Evolutionary conservation across 2,888 invertebrate species (phyloP).

Genomic region (Pyrrhia umbra): DNA sequence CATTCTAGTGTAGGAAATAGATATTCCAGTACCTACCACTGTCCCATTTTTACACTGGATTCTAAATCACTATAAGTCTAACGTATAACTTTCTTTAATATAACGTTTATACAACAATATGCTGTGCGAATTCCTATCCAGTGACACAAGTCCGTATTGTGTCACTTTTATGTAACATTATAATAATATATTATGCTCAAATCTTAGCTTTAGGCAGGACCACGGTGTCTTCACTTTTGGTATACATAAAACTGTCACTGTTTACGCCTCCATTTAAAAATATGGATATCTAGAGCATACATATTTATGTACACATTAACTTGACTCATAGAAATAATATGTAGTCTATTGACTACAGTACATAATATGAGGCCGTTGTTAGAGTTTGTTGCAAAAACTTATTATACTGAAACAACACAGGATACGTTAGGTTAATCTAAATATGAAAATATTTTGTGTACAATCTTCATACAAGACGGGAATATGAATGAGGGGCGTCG

Average conservation of each 20-base stretch:
- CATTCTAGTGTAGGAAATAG: no score
- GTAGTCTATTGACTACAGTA: slow-evolving; percentile 19
- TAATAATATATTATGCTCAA: slow-evolving; percentile 15
- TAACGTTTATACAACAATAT: not conserved
- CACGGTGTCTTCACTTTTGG: slow-evolving; percentile 26
- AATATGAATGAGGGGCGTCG: slow-evolving; percentile 59
- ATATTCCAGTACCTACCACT: no score
- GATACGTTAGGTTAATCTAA: slow-evolving; percentile 56
- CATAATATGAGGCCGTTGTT: slow-evolving; percentile 39
- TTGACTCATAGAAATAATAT: slow-evolving; percentile 13
- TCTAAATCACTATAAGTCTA: not conserved
- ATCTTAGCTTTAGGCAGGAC: slow-evolving; percentile 13
- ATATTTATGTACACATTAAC: slow-evolving; percentile 27
- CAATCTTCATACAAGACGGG: slow-evolving; percentile 46
- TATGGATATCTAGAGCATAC: slow-evolving; percentile 19
- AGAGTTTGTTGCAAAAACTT: slow-evolving; percentile 45
- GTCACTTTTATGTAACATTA: slow-evolving; percentile 16
- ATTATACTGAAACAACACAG: slow-evolving; percentile 59
- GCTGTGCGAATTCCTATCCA: not conserved
- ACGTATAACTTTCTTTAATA: not conserved
- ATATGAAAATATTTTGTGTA: slow-evolving; percentile 63
- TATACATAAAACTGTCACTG: slow-evolving; percentile 38
- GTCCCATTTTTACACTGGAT: not conserved
- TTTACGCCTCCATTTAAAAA: slow-evolving; percentile 44
- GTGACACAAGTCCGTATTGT: slow-evolving; percentile 3